Evolutionary conservation across 2,797 vertebrate species (phyloP).

Genomic region (Phoebastria nigripes): DNA sequence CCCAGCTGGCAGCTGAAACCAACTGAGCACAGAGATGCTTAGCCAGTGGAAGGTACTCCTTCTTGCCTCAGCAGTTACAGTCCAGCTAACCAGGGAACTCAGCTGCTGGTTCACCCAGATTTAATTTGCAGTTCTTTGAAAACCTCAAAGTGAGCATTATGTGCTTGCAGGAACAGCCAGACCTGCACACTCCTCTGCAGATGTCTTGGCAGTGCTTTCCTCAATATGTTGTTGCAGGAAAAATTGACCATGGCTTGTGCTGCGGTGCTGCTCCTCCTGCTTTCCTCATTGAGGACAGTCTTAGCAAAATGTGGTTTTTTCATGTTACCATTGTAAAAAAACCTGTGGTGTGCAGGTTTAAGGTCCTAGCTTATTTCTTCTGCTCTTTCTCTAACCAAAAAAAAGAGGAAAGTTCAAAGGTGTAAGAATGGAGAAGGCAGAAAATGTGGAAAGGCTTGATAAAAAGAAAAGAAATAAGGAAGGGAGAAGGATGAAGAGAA

Average conservation of each 20-base stretch:
- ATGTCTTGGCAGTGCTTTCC: conserved; percentile 2
- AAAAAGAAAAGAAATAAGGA: not conserved
- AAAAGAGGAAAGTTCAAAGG: not conserved
- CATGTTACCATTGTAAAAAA: not conserved
- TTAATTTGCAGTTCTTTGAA: conserved; percentile 36
- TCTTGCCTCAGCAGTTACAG: not conserved
- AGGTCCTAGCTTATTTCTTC: not conserved
- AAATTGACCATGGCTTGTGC: not conserved
- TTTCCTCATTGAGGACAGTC: not conserved
- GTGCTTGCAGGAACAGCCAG: not conserved
- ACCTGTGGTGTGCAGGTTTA: not conserved
- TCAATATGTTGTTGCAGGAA: not conserved
- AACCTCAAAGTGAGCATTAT: not conserved
- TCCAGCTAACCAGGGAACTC: not conserved
- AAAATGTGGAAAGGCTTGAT: not conserved
- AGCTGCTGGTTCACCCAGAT: not conserved
- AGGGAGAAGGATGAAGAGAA: not conserved
- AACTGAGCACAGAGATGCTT: not conserved
- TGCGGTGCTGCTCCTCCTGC: not conserved
- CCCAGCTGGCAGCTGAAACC: not conserved
- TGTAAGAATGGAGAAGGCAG: not conserved
- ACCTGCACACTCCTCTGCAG: not conserved
- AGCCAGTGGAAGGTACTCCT: not conserved
- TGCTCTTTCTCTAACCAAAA: not conserved
- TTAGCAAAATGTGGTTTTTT: not conserved